Percentiles rank a stretch among this genome's conserved stretches.
Evolutionary conservation across 1,140 invertebrate genomes (phyloP).

Genomic region (Drosophila ironensis): DNA sequence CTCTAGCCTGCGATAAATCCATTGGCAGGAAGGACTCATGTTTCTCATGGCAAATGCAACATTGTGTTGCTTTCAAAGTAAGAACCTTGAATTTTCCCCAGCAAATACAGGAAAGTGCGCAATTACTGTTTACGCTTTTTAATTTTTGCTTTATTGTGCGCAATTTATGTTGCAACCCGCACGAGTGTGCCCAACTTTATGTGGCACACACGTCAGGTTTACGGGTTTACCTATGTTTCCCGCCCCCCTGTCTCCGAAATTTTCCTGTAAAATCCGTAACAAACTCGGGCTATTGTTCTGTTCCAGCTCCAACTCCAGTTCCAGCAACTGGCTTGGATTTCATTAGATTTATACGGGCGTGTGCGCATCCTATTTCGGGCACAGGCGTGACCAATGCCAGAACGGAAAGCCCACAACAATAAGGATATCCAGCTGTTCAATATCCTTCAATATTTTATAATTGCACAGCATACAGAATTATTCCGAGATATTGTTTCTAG

Average conservation of each 20-base stretch:
- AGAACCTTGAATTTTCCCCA: background rate
- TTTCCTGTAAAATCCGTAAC: background rate
- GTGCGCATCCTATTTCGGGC: background rate
- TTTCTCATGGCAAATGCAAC: too few species aligned
- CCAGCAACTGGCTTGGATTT: constrained; percentile 12
- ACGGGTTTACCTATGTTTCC: background rate
- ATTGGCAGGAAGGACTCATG: too few species aligned
- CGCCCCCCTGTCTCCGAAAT: background rate
- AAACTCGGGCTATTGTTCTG: constrained; percentile 7
- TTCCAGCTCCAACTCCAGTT: too few species aligned
- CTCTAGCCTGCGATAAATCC: too few species aligned
- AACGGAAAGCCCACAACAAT: too few species aligned
- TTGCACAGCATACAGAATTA: too few species aligned
- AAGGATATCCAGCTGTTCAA: too few species aligned
- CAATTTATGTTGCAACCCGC: constrained; percentile 56
- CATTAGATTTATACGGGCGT: background rate
- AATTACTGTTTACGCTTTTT: constrained; percentile 76
- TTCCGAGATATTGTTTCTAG: too few species aligned
- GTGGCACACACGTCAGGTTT: constrained; percentile 21
- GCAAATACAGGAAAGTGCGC: constrained; percentile 4
- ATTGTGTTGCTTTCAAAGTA: too few species aligned
- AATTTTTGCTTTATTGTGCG: constrained; percentile 81
- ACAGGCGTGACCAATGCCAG: too few species aligned
- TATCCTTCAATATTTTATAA: too few species aligned
- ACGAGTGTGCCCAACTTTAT: constrained; percentile 5